Conservation (phyloP, 2,113 vertebrate species). For the Dipodomys merriami region DNA sequence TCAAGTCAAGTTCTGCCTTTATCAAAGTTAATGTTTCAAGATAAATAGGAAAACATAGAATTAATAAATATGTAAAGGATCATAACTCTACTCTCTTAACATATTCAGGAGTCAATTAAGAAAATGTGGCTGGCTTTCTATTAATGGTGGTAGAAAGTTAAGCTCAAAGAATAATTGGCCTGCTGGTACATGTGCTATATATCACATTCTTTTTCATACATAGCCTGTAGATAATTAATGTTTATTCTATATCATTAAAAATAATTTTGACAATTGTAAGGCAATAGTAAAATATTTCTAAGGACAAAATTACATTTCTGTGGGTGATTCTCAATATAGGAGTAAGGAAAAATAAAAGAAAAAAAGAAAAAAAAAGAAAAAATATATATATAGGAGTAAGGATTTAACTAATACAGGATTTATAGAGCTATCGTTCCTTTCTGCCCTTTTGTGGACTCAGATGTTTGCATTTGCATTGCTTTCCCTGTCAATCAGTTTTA, state of each 20-base stretch:
- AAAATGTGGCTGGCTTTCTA: constrained; percentile 61
- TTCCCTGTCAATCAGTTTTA: constrained; percentile 67
- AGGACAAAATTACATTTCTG: constrained; percentile 53
- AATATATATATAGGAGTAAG: no score
- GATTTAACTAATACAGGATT: constrained; percentile 33
- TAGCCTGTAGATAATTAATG: constrained; percentile 62
- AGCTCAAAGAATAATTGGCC: constrained; percentile 69
- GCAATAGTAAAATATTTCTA: constrained; percentile 44
- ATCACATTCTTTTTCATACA: constrained; percentile 33
- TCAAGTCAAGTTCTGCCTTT: constrained; percentile 42
- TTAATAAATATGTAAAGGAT: constrained; percentile 67
- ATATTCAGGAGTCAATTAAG: constrained; percentile 78
- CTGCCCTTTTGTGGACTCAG: background rate
- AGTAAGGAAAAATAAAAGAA: no score
- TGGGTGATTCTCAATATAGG: background rate
- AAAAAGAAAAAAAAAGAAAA: no score
- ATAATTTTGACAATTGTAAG: constrained; percentile 29
- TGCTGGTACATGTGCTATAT: constrained; percentile 59
- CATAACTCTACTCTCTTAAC: constrained; percentile 63
- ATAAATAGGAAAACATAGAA: constrained; percentile 62
- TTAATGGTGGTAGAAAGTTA: constrained; percentile 65
- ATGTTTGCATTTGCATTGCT: constrained; percentile 66
- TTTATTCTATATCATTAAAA: constrained; percentile 53
- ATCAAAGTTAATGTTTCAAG: constrained; percentile 59
- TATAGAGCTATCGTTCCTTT: constrained; percentile 44